phyloP scores from a whole-genome alignment of 1,140 invertebrate genomes.

The Reticulitermes speratus region DNA sequence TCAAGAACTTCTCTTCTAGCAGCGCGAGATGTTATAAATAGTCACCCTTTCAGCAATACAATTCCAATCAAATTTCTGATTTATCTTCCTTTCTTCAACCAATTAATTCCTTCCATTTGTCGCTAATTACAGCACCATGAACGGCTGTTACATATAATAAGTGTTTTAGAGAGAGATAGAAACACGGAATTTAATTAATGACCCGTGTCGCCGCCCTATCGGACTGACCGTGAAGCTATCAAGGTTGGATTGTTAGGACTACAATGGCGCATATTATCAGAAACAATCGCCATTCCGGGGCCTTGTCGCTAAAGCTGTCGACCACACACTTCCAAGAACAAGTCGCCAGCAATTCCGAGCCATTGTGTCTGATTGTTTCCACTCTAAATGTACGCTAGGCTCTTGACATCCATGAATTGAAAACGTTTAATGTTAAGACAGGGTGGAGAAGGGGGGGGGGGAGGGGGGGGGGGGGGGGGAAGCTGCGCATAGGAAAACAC shows the following conservation, averaged over 20 bases:
- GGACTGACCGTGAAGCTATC: constrained; percentile 16
- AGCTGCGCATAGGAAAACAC: background rate
- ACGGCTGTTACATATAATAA: background rate
- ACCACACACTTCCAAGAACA: background rate
- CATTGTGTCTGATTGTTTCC: constrained; percentile 1
- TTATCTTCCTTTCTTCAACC: constrained; percentile 1
- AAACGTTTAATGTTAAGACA: background rate
- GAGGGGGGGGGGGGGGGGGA: too few relatives aligned
- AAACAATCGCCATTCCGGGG: background rate
- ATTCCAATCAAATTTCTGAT: constrained; percentile 11
- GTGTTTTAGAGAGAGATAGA: background rate
- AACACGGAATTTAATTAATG: constrained; percentile 10
- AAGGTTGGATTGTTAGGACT: background rate
- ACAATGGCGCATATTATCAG: constrained; percentile 5
- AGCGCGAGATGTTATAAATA: background rate
- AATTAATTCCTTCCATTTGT: background rate
- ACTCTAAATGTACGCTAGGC: background rate
- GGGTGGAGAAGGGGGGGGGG: background rate
- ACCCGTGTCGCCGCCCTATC: background rate
- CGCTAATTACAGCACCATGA: too few relatives aligned
- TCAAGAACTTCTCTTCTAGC: background rate
- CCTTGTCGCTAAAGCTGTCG: constrained; percentile 1
- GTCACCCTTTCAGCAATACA: background rate
- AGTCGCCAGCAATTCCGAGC: background rate
- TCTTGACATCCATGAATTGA: background rate